Conservation (phyloP, 2,888 invertebrate species). For the Cataglyphis cursor region DNA sequence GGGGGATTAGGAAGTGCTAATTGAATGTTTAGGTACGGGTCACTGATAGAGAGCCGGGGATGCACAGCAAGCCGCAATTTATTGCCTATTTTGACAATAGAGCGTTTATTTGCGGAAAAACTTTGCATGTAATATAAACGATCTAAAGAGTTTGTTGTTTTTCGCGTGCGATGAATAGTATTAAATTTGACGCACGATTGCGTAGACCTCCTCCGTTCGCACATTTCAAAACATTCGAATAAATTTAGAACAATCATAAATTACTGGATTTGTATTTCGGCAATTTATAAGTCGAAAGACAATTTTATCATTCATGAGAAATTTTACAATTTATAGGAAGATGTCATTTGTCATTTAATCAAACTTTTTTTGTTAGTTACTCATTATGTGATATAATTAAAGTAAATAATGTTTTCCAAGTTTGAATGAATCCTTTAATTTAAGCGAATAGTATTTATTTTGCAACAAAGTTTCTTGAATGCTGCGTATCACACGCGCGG, state of each 20-base stretch:
- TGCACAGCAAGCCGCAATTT: constrained; percentile 76
- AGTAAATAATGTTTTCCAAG: neutral
- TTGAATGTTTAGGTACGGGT: constrained; percentile 85
- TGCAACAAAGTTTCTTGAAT: neutral
- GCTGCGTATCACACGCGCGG: neutral
- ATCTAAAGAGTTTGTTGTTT: neutral
- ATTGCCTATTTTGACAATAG: constrained; percentile 67
- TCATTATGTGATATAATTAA: neutral
- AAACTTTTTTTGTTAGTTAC: neutral
- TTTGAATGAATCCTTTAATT: neutral
- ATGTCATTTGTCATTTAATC: neutral
- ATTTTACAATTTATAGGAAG: neutral
- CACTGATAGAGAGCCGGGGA: constrained; percentile 29
- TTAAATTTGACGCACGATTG: neutral
- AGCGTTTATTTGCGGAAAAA: neutral
- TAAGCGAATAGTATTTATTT: neutral
- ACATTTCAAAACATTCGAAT: neutral
- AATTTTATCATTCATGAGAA: neutral
- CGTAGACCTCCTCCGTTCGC: neutral
- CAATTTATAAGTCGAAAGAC: neutral
- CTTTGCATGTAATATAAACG: neutral
- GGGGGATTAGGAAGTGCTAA: constrained; percentile 86
- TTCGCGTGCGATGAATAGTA: no score
- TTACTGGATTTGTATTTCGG: neutral
- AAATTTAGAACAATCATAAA: neutral